These are phyloP conservation scores for Zaprionus ornatus DNA, from an alignment of 1,140 invertebrate species.

Conservation along the genomic window DNA sequence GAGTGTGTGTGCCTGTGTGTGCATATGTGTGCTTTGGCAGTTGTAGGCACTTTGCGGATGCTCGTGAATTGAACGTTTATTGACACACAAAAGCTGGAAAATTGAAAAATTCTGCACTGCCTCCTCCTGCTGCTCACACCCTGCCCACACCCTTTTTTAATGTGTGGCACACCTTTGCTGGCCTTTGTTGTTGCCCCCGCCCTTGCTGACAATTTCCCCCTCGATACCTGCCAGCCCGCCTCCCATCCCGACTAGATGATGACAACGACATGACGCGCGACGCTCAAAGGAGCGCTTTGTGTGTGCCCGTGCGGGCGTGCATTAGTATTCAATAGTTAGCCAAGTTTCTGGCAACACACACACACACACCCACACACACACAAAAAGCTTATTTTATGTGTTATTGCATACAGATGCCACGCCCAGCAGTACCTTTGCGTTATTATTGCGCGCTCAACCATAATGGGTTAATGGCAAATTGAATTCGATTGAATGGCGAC, in stretches of 20 bases:
- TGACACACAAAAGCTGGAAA: slow-evolving; percentile 79
- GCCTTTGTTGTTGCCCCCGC: slow-evolving; percentile 37
- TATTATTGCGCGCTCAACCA: slow-evolving; percentile 74
- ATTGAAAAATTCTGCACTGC: slow-evolving; percentile 76
- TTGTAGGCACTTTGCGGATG: slow-evolving; percentile 76
- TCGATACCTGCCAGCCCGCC: slow-evolving; percentile 3
- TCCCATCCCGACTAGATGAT: slow-evolving; percentile 16
- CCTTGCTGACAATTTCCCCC: slow-evolving; percentile 51
- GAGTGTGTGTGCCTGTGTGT: neutral
- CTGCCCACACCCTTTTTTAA: slow-evolving; percentile 37
- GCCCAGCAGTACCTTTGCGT: slow-evolving; percentile 39
- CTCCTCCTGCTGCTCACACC: slow-evolving; percentile 3
- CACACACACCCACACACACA: neutral
- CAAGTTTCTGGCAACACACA: slow-evolving; percentile 31
- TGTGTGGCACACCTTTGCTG: slow-evolving; percentile 59
- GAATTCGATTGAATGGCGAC: slow-evolving; percentile 68
- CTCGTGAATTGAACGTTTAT: slow-evolving; percentile 80
- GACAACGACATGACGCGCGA: slow-evolving; percentile 33
- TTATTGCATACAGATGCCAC: slow-evolving; percentile 71
- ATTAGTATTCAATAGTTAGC: slow-evolving; percentile 78
- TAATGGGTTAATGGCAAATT: slow-evolving; percentile 83
- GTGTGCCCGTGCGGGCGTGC: slow-evolving; percentile 53
- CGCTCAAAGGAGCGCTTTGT: slow-evolving; percentile 73
- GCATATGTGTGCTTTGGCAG: slow-evolving; percentile 54
- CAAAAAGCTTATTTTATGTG: slow-evolving; percentile 61